Base-by-base conservation (phyloP, 2,113 vertebrate species). In the Eleginops maclovinus region DNA sequence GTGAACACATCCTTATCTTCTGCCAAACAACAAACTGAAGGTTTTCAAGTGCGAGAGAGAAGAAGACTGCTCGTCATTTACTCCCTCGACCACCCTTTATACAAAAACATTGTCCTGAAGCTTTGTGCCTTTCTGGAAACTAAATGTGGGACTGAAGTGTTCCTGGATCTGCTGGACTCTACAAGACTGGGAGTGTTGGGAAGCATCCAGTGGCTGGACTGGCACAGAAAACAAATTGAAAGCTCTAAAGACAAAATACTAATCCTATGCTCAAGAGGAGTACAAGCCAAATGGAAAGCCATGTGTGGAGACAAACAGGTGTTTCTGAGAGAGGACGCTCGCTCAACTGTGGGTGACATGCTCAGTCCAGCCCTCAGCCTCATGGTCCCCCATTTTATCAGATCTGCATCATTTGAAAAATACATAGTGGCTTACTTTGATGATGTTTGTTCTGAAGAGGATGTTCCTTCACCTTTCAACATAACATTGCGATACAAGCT, bases 371-470 rank as follows among this genome's bases (percentile, higher is more conserved):
- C 97, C 77, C 88, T 99, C 84, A 94, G 94, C 68, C 91, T 98
- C 78, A 94, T 99, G 81, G 81, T 97, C 17, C 96, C 97, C 0
- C 95, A 96, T 73, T 97, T 99, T 79, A 94, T 96, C 82, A 91
- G 82, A 47, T 94, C 96, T 1, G 90, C 92, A 3, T 95, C 96
- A 19, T 97, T 96, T 17, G 93, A 96, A 51, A 96, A 95, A 88
- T 99, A 99, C 72, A 89, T 98, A 1, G 87, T 99, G 41, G 97
- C 96, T 70, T 99, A 99, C 84, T 99, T 99, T 44, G 93, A 94
- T 1, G 94, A 92, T 0, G 84, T 99, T 67, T 96, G 95, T 40
- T 89, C 87, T 0, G 95, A 96, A 46, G 88, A 79, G 0, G 96
- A 99, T 0, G 69, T 99, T 13, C 98, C 97, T 0, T 94, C 95